A percentile compares a stretch with the other conserved stretches of the same genome.
phyloP scores from a whole-genome alignment of 1,140 invertebrate genomes.

The Apis mellifera region Amel_HAv3.1 CM009936.2:13445001-13445500 shows the following conservation, averaged over 20 bases:
- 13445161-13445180: conserved; percentile 37
- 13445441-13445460: neutral
- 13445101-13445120: conserved; percentile 55
- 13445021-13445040: conserved; percentile 26
- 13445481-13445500: neutral
- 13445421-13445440: neutral
- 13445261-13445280: neutral
- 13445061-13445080: conserved; percentile 44
- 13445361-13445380: neutral
- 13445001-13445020: conserved; percentile 51
- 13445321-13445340: conserved; percentile 31
- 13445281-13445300: conserved; percentile 4
- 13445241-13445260: neutral
- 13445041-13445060: conserved; percentile 59
- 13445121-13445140: conserved; percentile 61
- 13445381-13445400: conserved; percentile 1
- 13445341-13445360: conserved; percentile 38
- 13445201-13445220: neutral
- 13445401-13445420: conserved; percentile 7
- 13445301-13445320: conserved; percentile 3
- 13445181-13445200: conserved; percentile 28
- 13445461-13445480: neutral
- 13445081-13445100: conserved; percentile 62
- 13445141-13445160: conserved; percentile 58
- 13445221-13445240: neutral